Percentiles rank a stretch among this genome's conserved stretches.
These are phyloP conservation scores for Xanthia icteritia DNA, from an alignment of 2,888 invertebrate species.

Conservation along the genomic window DNA sequence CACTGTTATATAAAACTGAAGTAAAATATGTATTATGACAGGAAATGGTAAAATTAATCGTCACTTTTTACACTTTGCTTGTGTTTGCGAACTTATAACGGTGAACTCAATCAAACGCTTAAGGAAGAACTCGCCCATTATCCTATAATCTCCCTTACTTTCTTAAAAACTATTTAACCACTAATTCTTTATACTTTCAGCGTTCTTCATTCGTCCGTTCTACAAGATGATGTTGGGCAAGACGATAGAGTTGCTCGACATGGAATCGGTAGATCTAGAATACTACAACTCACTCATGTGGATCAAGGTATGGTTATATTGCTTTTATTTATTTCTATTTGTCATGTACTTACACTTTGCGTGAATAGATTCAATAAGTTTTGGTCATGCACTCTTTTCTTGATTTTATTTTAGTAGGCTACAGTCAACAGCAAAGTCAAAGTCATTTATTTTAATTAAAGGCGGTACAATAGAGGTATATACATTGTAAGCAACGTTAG, in stretches of 20 bases:
- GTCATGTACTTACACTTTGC: neutral
- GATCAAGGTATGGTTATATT: slow-evolving; percentile 91
- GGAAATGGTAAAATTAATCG: neutral
- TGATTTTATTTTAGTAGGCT: neutral
- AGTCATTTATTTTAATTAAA: neutral
- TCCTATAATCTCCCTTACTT: neutral
- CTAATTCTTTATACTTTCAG: slow-evolving; percentile 86
- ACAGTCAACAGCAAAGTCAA: neutral
- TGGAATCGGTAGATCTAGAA: slow-evolving; percentile 99
- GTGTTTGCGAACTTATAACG: neutral
- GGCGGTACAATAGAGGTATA: neutral
- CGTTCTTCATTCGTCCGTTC: slow-evolving; percentile 99
- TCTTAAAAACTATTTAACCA: neutral
- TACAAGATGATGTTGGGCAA: slow-evolving; percentile 99
- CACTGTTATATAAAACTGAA: neutral
- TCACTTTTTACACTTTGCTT: neutral
- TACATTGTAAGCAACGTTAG: neutral
- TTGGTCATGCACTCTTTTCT: neutral
- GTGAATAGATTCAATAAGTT: neutral
- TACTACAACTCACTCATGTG: slow-evolving; percentile 99
- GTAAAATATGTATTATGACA: neutral
- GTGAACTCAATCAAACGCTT: neutral
- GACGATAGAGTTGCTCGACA: slow-evolving; percentile 97
- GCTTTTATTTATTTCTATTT: neutral
- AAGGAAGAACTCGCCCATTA: neutral